A percentile compares a stretch with the other conserved stretches of the same genome.
Evolutionary conservation across 2,113 vertebrate species (phyloP).

Genomic region (Colius striatus): DNA sequence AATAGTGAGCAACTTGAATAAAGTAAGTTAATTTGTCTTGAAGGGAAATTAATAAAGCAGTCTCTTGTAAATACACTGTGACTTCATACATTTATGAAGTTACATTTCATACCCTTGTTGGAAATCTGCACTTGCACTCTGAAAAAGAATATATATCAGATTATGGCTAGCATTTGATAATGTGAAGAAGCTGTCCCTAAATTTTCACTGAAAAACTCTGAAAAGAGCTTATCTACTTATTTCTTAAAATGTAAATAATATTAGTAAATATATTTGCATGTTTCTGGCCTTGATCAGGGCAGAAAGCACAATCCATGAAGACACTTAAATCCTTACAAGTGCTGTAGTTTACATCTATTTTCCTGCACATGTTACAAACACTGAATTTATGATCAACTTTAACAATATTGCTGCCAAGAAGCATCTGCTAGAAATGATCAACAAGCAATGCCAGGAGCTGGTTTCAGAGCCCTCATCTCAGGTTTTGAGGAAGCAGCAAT

Average conservation of each 20-base stretch:
- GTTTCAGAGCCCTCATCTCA: not conserved
- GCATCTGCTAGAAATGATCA: not conserved
- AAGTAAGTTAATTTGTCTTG: slow-evolving; percentile 42
- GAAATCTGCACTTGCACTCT: not conserved
- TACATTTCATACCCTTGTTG: not conserved
- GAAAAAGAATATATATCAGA: not conserved
- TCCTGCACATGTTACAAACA: not conserved
- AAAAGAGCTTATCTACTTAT: not conserved
- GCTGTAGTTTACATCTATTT: not conserved
- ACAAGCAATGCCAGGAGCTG: not conserved
- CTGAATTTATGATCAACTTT: not conserved
- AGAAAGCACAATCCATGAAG: not conserved
- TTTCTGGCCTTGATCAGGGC: not conserved
- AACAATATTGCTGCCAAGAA: not conserved
- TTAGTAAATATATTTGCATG: not conserved
- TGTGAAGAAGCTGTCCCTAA: not conserved
- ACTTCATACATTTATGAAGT: no score
- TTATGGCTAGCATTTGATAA: not conserved
- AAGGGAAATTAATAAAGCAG: slow-evolving; percentile 66
- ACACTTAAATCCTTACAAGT: not conserved
- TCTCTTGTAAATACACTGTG: not conserved
- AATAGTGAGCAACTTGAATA: slow-evolving; percentile 62
- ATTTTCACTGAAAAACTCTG: not conserved
- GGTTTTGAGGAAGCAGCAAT: not conserved
- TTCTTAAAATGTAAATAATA: not conserved